phyloP scores from a whole-genome alignment of 2,888 invertebrate genomes.

The Holacanthella duospinosa region DNA sequence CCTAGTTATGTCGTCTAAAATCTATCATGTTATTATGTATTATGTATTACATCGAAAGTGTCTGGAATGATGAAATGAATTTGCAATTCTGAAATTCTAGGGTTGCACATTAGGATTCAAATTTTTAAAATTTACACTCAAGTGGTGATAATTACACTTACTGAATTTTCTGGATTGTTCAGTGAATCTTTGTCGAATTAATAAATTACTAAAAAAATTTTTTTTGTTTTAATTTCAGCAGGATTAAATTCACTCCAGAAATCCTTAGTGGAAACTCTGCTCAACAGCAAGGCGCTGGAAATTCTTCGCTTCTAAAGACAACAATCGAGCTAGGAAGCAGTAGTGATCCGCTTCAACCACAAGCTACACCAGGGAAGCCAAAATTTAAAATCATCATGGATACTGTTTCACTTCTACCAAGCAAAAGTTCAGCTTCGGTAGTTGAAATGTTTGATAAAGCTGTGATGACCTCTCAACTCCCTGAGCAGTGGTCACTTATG shows the following conservation, averaged over 20 bases:
- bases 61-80: too few species aligned
- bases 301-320: slow-evolving; percentile 27
- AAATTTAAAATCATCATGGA: slow-evolving; percentile 24
- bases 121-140: too few species aligned
- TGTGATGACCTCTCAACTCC: slow-evolving; percentile 35
- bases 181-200: too few species aligned
- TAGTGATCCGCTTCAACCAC: slow-evolving; percentile 29
- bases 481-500: slow-evolving; percentile 37
- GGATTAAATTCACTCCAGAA: slow-evolving; percentile 19
- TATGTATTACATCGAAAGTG: too few species aligned
- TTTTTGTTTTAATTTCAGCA: too few species aligned
- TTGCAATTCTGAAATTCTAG: too few species aligned
- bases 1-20: too few species aligned
- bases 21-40: too few species aligned
- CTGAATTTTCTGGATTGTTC: too few species aligned
- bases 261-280: background rate
- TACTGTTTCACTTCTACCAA: slow-evolving; percentile 17
- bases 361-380: slow-evolving; percentile 21
- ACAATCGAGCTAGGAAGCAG: slow-evolving; percentile 35
- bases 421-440: slow-evolving; percentile 24
- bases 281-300: background rate
- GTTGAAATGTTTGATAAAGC: slow-evolving; percentile 37
- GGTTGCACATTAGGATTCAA: too few species aligned
- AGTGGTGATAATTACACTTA: too few species aligned
- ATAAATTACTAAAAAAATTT: too few species aligned